Percentiles rank a stretch among this genome's conserved stretches.
phyloP scores from a whole-genome alignment of 2,888 invertebrate species.

The Amphipyra tragopoginis region DNA sequence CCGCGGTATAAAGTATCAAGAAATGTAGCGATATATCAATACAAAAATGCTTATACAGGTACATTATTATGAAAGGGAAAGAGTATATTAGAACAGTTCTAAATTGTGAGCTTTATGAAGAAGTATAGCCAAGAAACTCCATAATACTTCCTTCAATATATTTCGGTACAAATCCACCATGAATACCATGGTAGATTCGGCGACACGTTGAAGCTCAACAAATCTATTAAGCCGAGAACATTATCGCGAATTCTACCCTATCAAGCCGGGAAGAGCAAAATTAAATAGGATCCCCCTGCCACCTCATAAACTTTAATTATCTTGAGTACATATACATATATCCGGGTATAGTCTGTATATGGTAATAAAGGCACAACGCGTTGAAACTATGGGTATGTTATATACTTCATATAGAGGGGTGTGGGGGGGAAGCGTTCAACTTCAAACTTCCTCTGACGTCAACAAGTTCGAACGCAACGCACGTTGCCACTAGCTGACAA shows the following conservation, averaged over 20 bases:
- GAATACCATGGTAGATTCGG: background rate
- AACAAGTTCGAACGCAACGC: background rate
- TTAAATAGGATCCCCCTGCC: conserved; percentile 45
- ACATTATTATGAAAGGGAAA: too few species aligned
- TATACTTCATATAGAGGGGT: conserved; percentile 1
- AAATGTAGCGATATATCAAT: too few species aligned
- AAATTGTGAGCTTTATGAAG: too few species aligned
- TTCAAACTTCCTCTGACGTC: conserved; percentile 11
- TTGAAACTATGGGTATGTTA: conserved; percentile 9
- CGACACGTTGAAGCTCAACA: background rate
- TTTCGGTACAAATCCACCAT: too few species aligned
- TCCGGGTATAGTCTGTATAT: conserved; percentile 8
- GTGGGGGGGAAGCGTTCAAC: background rate
- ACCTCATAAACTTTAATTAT: conserved; percentile 54
- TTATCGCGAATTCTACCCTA: conserved; percentile 26
- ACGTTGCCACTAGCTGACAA: background rate
- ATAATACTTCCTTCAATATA: too few species aligned
- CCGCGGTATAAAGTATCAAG: too few species aligned
- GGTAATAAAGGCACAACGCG: conserved; percentile 30
- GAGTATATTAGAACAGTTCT: too few species aligned
- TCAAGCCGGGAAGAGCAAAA: conserved; percentile 41
- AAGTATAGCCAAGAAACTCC: too few species aligned
- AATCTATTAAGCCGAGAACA: conserved; percentile 24
- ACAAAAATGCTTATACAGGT: too few species aligned
- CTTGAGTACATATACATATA: conserved; percentile 3